phyloP scores from a whole-genome alignment of 2,797 vertebrate genomes.

The Myotis myotis region DNA sequence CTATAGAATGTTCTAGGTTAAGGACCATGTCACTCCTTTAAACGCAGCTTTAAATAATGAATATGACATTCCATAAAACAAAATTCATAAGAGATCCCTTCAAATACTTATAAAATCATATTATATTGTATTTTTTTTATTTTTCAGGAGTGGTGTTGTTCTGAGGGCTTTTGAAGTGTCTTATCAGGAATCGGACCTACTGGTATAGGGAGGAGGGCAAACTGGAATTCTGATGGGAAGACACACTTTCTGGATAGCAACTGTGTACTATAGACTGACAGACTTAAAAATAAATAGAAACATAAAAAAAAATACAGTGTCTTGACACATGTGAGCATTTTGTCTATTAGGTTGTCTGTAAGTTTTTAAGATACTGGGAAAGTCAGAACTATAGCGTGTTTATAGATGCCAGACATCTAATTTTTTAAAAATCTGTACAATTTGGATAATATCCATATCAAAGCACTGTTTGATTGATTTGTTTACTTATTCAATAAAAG shows the following conservation, averaged over 20 bases:
- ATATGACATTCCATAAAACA: neutral
- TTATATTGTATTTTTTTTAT: neutral
- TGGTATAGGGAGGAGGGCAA: neutral
- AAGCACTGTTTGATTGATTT: neutral
- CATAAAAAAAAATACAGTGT: neutral
- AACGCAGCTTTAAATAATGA: slow-evolving; percentile 13
- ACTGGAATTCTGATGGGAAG: neutral
- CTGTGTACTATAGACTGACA: neutral
- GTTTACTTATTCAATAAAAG: neutral
- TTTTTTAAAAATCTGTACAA: neutral
- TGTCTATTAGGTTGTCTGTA: neutral
- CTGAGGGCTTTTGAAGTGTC: neutral
- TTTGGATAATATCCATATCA: neutral
- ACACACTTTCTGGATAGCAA: neutral
- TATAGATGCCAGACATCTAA: neutral
- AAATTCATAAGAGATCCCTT: neutral
- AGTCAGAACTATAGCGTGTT: neutral
- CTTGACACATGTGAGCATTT: neutral
- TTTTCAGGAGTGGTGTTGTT: neutral
- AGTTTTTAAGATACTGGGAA: neutral
- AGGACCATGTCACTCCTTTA: neutral
- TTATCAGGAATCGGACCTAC: neutral
- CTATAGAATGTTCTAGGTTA: neutral
- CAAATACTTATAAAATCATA: neutral
- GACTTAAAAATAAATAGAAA: neutral